Evolutionary conservation across 2,113 vertebrate genomes (phyloP).

Genomic region (Campylorhamphus procurvoides): DNA sequence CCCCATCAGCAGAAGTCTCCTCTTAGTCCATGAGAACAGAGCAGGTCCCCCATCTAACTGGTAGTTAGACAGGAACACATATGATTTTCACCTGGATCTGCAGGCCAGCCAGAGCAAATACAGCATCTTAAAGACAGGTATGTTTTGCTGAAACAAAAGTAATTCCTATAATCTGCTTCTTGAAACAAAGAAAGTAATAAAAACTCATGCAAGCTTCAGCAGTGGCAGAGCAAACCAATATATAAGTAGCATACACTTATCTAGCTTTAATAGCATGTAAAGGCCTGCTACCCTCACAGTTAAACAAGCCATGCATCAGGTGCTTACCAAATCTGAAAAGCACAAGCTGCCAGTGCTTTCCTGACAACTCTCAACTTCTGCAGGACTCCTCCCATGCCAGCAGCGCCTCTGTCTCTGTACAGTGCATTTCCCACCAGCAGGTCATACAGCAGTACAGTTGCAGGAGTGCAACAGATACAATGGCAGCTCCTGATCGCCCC

Average conservation of each 20-base stretch:
- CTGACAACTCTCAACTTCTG: background rate
- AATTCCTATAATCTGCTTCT: background rate
- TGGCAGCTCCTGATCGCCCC: background rate
- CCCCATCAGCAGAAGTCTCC: background rate
- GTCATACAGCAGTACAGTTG: background rate
- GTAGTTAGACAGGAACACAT: background rate
- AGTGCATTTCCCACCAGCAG: conserved; percentile 29
- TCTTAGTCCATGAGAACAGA: background rate
- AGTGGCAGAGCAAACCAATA: background rate
- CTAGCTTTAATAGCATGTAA: background rate
- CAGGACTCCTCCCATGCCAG: background rate
- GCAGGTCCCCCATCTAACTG: background rate
- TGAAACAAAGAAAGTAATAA: background rate
- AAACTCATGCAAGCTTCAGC: background rate
- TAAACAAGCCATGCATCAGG: background rate
- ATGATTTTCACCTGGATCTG: background rate
- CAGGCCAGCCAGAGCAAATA: background rate
- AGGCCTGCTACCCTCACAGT: background rate
- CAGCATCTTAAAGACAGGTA: background rate
- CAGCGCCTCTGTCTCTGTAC: background rate
- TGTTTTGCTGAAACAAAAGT: background rate
- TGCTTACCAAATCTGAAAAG: background rate
- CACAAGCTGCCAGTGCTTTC: background rate
- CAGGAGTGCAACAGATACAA: background rate
- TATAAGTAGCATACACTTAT: background rate